phyloP scores from a whole-genome alignment of 2,888 invertebrate species.

The Poecilus cupreus region DNA sequence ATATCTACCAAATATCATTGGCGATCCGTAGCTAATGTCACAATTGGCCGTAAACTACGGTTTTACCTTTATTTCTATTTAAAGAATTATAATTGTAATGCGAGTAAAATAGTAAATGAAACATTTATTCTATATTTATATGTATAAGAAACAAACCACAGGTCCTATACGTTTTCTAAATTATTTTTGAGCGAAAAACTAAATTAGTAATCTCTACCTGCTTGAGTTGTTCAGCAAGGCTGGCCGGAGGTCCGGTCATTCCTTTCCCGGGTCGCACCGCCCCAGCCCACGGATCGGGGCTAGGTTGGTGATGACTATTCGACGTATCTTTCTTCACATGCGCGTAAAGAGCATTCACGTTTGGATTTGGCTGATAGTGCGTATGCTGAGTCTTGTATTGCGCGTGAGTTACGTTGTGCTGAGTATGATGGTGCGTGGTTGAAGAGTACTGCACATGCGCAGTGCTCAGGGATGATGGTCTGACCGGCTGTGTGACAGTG shows the following conservation, averaged over 20 bases:
- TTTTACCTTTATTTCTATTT: no score
- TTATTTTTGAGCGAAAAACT: no score
- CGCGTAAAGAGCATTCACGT: conserved; percentile 71
- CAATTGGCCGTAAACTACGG: no score
- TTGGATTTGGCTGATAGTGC: conserved; percentile 63
- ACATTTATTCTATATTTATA: no score
- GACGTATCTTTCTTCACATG: conserved; percentile 75
- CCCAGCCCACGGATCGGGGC: conserved; percentile 71
- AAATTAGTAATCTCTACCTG: conserved; percentile 79
- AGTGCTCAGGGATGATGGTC: conserved; percentile 56
- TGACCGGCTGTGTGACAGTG: conserved; percentile 55
- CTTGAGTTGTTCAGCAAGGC: conserved; percentile 90
- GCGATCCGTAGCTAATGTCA: no score
- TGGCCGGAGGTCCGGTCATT: conserved; percentile 80
- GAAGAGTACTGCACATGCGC: conserved; percentile 62
- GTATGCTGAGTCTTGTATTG: conserved; percentile 66
- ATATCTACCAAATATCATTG: no score
- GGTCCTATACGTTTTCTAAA: no score
- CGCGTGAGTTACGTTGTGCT: conserved; percentile 60
- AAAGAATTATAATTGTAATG: no score
- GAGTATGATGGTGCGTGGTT: conserved; percentile 58
- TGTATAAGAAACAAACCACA: no score
- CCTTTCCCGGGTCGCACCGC: conserved; percentile 65
- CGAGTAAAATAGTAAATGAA: no score
- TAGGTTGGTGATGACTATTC: conserved; percentile 67